phyloP scores from a whole-genome alignment of 2,888 invertebrate genomes.

The Ectemnius lituratus region DNA sequence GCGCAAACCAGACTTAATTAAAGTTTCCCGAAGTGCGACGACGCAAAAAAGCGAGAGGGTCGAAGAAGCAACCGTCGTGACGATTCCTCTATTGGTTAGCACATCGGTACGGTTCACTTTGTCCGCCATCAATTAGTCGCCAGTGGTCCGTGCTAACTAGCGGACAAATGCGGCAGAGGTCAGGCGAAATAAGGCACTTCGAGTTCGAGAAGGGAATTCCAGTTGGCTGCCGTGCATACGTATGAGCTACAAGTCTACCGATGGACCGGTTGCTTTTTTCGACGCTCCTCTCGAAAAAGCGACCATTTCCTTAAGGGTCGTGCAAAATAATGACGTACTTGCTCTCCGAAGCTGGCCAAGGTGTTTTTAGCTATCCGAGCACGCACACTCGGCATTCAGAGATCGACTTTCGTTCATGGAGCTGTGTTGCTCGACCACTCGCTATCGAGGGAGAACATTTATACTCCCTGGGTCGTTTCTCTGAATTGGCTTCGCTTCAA shows the following conservation, averaged over 20 bases:
- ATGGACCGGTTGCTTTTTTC: slow-evolving; percentile 41
- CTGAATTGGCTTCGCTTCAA: slow-evolving; percentile 10
- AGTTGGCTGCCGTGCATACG: slow-evolving; percentile 50
- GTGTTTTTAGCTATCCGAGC: slow-evolving; percentile 43
- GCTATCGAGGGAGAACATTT: too few relatives aligned
- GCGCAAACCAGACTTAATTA: slow-evolving; percentile 52
- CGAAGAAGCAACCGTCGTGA: slow-evolving; percentile 43
- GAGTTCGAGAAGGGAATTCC: slow-evolving; percentile 57
- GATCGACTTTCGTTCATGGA: slow-evolving; percentile 12
- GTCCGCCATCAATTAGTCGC: slow-evolving; percentile 56
- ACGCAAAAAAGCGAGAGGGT: slow-evolving; percentile 24
- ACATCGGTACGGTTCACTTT: slow-evolving; percentile 45
- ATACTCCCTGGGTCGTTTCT: slow-evolving; percentile 2
- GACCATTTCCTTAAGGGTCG: slow-evolving; percentile 60
- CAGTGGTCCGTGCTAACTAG: slow-evolving; percentile 13
- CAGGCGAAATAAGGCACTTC: slow-evolving; percentile 46
- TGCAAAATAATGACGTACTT: slow-evolving; percentile 65
- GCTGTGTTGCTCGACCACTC: too few relatives aligned
- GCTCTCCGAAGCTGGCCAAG: slow-evolving; percentile 41
- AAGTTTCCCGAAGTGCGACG: slow-evolving; percentile 44
- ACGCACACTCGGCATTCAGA: slow-evolving; percentile 15
- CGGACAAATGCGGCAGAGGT: slow-evolving; percentile 9
- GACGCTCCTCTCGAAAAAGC: slow-evolving; percentile 50
- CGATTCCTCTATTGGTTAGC: slow-evolving; percentile 50
- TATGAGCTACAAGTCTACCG: slow-evolving; percentile 23